Percentiles rank a stretch among this genome's conserved stretches.
phyloP scores from a whole-genome alignment of 2,888 invertebrate genomes.

The Rhopalosiphum nymphaeae region DNA sequence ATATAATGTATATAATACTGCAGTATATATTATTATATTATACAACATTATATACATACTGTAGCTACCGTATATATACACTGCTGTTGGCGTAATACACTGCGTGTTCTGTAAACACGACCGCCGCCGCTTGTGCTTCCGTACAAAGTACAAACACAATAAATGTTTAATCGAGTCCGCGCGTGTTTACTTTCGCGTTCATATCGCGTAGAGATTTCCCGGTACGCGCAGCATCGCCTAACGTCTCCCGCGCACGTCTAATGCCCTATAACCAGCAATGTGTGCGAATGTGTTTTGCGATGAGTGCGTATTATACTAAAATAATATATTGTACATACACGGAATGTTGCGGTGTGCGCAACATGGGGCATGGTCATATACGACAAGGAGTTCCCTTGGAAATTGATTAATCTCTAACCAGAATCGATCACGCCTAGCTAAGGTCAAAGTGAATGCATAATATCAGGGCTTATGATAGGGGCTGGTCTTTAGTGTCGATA shows the following conservation, averaged over 20 bases:
- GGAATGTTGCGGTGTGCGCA: not conserved
- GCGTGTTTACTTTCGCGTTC: slow-evolving; percentile 54
- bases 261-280: not conserved
- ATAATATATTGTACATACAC: not conserved
- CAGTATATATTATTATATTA: not conserved
- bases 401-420: not conserved
- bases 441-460: not conserved
- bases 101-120: slow-evolving; percentile 46
- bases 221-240: not conserved
- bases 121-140: slow-evolving; percentile 47
- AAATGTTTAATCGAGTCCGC: slow-evolving; percentile 63
- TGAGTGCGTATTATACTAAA: too few species aligned
- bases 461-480: fast-evolving
- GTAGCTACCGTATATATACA: not conserved
- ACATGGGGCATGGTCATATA: too few species aligned
- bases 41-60: not conserved
- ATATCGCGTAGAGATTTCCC: slow-evolving; percentile 10
- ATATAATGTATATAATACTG: not conserved
- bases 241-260: not conserved
- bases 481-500: not conserved
- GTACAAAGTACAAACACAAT: slow-evolving; percentile 61
- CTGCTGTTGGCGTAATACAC: not conserved
- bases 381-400: not conserved
- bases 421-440: not conserved
- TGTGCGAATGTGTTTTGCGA: not conserved